Base-by-base conservation (phyloP, 2,113 vertebrate genomes). In the Phyllostomus discolor region DNA sequence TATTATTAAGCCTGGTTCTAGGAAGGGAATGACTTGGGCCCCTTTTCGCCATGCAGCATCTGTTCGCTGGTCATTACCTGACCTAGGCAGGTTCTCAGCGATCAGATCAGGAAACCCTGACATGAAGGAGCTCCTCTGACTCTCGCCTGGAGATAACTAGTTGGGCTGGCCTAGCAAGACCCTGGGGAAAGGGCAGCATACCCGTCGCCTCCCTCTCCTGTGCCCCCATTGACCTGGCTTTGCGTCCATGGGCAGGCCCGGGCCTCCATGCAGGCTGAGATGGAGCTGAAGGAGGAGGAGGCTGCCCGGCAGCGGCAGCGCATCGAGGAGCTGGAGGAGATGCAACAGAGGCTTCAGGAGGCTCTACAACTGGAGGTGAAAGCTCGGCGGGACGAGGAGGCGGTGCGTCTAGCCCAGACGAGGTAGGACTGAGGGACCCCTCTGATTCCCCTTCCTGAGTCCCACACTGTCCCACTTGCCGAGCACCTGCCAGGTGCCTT, bases 221-320 rank as follows among this genome's bases (percentile, higher is more conserved):
- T 0, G 33, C 38, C 38, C 76, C 84, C 28, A 2, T 4, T 91
- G n/a, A 92, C 81, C 31, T 41, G n/a, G 15, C 78, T 78, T 50
- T 38, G 4, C 1, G 2, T 24, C 70, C 52, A 62, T 1, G 50
- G 5, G 0, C 96, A 99, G 99, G 99, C 99, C 3, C 98, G 99
- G 1, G 99, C 99, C 90, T 99, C 99, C 94, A 99, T 99, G 99
- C 99, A 99, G 97, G 99, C 99, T 1, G 99, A 99, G 98, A 99
- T 99, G 99, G 99, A 98, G 50, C 97, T 99, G 97, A 99, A 99
- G 94, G 98, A 99, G 97, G 99, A 99, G 2, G 99, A 99, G 97
- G 99, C 99, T 0, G 98, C 99, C 96, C 98, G 98, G 38, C 99
- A 99, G 97, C 99, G 98, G 96, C 99, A 99, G 97, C 99, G 99